phyloP scores from a whole-genome alignment of 2,113 vertebrate species.

The Pangasianodon gigas region DNA sequence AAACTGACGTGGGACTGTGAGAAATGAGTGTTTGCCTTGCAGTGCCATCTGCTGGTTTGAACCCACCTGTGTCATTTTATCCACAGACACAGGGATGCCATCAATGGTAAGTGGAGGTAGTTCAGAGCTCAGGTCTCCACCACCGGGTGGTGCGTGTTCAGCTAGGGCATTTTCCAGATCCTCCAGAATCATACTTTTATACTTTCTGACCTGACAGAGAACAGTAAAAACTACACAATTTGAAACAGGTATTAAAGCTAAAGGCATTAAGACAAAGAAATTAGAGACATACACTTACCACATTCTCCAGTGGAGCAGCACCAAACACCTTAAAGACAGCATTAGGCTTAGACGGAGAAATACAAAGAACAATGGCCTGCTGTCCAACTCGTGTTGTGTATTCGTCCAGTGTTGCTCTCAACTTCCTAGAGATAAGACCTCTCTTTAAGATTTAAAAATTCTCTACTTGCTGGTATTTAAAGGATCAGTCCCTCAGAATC shows the following conservation, averaged over 20 bases:
- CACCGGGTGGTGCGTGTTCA: slow-evolving; percentile 91
- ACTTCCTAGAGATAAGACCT: slow-evolving; percentile 78
- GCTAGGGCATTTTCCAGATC: slow-evolving; percentile 94
- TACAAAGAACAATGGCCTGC: slow-evolving; percentile 96
- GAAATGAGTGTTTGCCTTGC: slow-evolving; percentile 17
- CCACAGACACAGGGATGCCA: slow-evolving; percentile 96
- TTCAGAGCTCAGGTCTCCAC: slow-evolving; percentile 88
- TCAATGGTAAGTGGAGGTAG: slow-evolving; percentile 95
- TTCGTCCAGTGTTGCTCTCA: slow-evolving; percentile 92
- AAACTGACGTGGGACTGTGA: background rate
- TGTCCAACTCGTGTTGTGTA: slow-evolving; percentile 97
- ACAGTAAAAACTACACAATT: background rate
- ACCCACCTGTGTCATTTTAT: slow-evolving; percentile 98
- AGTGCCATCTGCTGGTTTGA: slow-evolving; percentile 65
- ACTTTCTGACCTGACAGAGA: slow-evolving; percentile 89
- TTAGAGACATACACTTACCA: slow-evolving; percentile 73
- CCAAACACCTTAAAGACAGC: slow-evolving; percentile 97
- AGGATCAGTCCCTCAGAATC: background rate
- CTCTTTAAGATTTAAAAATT: background rate
- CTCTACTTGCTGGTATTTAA: background rate
- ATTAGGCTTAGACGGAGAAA: slow-evolving; percentile 97
- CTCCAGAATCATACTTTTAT: slow-evolving; percentile 96
- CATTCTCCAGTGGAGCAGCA: slow-evolving; percentile 94
- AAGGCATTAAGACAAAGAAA: background rate
- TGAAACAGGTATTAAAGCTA: background rate